Conservation (phyloP, 2,797 vertebrate genomes). For the Etheostoma nigrum region DNA sequence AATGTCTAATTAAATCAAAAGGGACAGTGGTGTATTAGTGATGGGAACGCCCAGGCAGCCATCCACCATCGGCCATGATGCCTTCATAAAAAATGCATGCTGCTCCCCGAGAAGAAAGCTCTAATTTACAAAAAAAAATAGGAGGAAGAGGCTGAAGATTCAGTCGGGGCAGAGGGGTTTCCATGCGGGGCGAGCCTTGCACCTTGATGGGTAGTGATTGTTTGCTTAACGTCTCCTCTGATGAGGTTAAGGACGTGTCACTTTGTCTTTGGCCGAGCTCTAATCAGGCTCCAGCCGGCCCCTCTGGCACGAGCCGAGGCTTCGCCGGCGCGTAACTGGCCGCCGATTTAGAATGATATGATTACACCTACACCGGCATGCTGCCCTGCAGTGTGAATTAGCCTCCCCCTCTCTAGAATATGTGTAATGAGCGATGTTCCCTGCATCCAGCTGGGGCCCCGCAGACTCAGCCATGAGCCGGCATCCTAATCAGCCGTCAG, state of each 20-base stretch:
- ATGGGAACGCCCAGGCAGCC: constrained; percentile 77
- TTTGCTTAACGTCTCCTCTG: constrained; percentile 78
- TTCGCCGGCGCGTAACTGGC: constrained; percentile 76
- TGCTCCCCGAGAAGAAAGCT: constrained; percentile 66
- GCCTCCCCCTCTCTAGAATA: constrained; percentile 71
- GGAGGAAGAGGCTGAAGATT: constrained; percentile 45
- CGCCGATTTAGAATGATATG: constrained; percentile 85
- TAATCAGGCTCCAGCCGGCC: constrained; percentile 81
- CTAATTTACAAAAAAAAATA: constrained; percentile 60
- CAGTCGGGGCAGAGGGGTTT: constrained; percentile 40
- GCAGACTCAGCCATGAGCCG: constrained; percentile 83
- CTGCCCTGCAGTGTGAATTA: constrained; percentile 78
- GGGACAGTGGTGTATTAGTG: constrained; percentile 77
- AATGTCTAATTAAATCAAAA: constrained; percentile 82
- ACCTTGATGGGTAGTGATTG: constrained; percentile 75
- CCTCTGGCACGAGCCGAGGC: constrained; percentile 70
- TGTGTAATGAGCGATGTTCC: constrained; percentile 87
- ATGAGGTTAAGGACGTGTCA: constrained; percentile 83
- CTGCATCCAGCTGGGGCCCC: constrained; percentile 84
- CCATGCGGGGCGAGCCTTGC: constrained; percentile 59
- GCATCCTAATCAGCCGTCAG: constrained; percentile 88
- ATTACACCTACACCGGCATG: constrained; percentile 86
- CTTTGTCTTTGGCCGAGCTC: constrained; percentile 77
- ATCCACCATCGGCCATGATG: constrained; percentile 76
- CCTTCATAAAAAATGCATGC: constrained; percentile 83